phyloP scores from a whole-genome alignment of 2,888 invertebrate species.

The Tubulanus polymorphus region DNA sequence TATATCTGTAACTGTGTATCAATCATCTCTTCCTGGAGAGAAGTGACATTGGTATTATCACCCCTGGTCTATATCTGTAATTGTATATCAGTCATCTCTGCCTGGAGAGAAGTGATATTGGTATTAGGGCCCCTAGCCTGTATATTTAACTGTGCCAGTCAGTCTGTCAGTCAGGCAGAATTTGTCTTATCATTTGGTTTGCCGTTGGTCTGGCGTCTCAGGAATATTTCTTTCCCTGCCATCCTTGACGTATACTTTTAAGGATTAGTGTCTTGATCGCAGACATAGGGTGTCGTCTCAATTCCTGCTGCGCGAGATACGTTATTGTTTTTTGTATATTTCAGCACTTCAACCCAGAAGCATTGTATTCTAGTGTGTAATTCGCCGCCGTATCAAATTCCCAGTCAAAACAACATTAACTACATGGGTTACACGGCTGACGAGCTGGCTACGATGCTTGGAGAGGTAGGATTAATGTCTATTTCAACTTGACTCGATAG shows the following conservation, averaged over 20 bases:
- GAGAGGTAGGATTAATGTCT: slow-evolving; percentile 64
- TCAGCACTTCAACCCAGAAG: slow-evolving; percentile 60
- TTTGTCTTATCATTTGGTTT: not conserved
- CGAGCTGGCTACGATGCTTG: slow-evolving; percentile 72
- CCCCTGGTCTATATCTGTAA: too few species aligned
- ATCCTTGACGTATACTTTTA: too few species aligned
- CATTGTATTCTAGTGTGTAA: slow-evolving; percentile 84
- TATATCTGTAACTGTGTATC: too few species aligned
- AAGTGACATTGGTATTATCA: too few species aligned
- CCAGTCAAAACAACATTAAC: slow-evolving; percentile 70
- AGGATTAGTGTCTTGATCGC: too few species aligned
- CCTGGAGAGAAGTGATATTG: too few species aligned
- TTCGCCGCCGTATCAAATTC: slow-evolving; percentile 85
- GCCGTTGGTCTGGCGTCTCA: not conserved
- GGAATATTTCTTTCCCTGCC: too few species aligned
- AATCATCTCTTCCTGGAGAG: too few species aligned
- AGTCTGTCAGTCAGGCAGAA: not conserved
- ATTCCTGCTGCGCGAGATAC: not conserved
- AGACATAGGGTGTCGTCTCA: too few species aligned
- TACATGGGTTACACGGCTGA: slow-evolving; percentile 78
- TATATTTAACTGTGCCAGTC: not conserved
- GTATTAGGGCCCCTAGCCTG: not conserved
- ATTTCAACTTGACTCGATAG: not conserved
- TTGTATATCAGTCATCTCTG: too few species aligned
- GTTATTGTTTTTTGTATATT: slow-evolving; percentile 14